These are phyloP conservation scores for Drosophila longiperda DNA, from an alignment of 2,888 invertebrate genomes.

Conservation along the genomic window DNA sequence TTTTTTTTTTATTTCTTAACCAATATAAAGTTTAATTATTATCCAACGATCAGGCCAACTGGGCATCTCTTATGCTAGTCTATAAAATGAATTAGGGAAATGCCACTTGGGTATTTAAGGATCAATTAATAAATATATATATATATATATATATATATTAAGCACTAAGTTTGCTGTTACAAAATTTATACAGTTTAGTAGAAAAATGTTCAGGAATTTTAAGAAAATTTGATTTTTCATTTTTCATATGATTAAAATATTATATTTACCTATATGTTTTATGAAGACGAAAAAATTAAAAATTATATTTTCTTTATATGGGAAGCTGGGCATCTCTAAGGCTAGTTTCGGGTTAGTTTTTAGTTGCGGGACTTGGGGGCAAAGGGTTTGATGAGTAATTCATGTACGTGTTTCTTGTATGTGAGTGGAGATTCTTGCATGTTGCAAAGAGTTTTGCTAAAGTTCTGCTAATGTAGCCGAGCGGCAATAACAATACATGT, in stretches of 20 bases:
- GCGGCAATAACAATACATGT: constrained; percentile 41
- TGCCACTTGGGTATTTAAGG: too few relatives aligned
- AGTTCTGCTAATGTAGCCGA: constrained; percentile 41
- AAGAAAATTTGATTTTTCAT: too few relatives aligned
- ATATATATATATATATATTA: too few relatives aligned
- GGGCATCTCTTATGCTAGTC: neutral
- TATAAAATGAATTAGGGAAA: neutral
- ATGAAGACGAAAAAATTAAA: too few relatives aligned
- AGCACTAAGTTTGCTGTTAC: too few relatives aligned
- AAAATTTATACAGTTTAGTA: too few relatives aligned
- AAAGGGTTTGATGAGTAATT: constrained; percentile 37
- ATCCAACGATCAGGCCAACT: constrained; percentile 3
- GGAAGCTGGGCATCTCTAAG: neutral
- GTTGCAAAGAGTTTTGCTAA: constrained; percentile 38
- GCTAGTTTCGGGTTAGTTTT: constrained; percentile 6
- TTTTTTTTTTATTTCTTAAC: neutral
- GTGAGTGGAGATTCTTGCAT: constrained; percentile 41
- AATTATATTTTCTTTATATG: too few relatives aligned
- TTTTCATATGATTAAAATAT: too few relatives aligned
- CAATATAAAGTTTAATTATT: neutral
- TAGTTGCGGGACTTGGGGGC: constrained; percentile 6
- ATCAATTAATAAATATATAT: too few relatives aligned
- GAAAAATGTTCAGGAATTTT: too few relatives aligned
- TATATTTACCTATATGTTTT: too few relatives aligned
- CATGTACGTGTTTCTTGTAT: constrained; percentile 15